These are phyloP conservation scores for Anagrus nilaparvatae DNA, from an alignment of 1,140 invertebrate genomes.

Conservation along the genomic window DNA sequence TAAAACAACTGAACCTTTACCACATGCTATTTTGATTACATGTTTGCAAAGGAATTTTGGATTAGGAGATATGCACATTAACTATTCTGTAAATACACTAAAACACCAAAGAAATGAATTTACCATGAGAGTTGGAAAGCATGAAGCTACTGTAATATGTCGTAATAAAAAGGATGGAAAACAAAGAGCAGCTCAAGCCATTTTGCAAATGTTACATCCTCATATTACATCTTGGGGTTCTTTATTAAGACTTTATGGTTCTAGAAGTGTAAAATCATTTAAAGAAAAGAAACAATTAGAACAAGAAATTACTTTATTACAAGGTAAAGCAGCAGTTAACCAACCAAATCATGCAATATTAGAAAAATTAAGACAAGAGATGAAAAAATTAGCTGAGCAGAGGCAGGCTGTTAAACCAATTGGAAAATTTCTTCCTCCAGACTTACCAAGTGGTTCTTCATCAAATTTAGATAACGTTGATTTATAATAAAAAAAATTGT, in stretches of 20 bases:
- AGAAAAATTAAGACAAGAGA: slow-evolving; percentile 80
- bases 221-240: slow-evolving; percentile 94
- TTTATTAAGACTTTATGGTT: slow-evolving; percentile 84
- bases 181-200: slow-evolving; percentile 90
- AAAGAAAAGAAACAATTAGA: slow-evolving; percentile 92
- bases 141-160: slow-evolving; percentile 76
- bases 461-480: slow-evolving; percentile 66
- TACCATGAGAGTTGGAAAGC: slow-evolving; percentile 88
- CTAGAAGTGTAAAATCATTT: slow-evolving; percentile 81
- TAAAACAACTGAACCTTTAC: slow-evolving; percentile 89
- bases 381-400: slow-evolving; percentile 66
- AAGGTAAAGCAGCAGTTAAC: slow-evolving; percentile 82
- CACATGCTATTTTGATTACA: slow-evolving; percentile 85
- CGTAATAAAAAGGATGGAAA: slow-evolving; percentile 97
- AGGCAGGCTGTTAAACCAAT: slow-evolving; percentile 59
- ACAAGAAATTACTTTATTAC: slow-evolving; percentile 84
- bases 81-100: slow-evolving; percentile 77
- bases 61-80: slow-evolving; percentile 76
- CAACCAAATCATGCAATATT: slow-evolving; percentile 90
- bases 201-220: slow-evolving; percentile 82
- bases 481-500: slow-evolving; percentile 34
- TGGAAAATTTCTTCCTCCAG: slow-evolving; percentile 58
- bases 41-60: slow-evolving; percentile 91
- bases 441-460: slow-evolving; percentile 56
- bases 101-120: slow-evolving; percentile 92